Evolutionary conservation across 2,888 invertebrate species (phyloP).

Genomic region (Leptinotarsa peninsularis): DNA sequence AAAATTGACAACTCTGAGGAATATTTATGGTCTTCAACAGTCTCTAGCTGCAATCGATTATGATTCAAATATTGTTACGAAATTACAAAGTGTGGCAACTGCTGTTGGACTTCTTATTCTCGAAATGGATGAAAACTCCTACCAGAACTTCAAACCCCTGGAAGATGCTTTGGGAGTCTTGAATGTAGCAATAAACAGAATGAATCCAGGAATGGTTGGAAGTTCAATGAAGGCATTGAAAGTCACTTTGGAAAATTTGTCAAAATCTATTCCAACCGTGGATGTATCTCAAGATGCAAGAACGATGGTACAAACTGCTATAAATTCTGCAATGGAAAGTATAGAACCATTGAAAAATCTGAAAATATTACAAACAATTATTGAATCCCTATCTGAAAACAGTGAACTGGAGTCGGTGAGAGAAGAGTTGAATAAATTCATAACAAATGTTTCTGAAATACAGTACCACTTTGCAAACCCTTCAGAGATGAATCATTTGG

Average conservation of each 20-base stretch:
- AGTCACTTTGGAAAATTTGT: neutral
- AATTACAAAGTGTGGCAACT: neutral
- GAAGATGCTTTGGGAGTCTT: constrained; percentile 8
- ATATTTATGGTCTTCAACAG: neutral
- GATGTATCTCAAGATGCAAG: constrained; percentile 6
- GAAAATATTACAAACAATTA: constrained; percentile 11
- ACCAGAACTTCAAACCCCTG: neutral
- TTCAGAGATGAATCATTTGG: neutral
- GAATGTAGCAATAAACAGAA: constrained; percentile 4
- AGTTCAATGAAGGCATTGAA: constrained; percentile 7
- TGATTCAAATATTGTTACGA: neutral
- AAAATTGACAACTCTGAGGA: constrained; percentile 9
- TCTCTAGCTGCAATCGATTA: neutral
- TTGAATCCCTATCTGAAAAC: constrained; percentile 3
- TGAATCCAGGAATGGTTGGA: neutral
- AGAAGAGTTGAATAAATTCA: neutral
- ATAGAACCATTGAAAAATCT: neutral
- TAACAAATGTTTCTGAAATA: neutral
- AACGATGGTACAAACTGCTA: neutral
- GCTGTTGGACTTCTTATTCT: neutral
- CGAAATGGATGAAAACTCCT: neutral
- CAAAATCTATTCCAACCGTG: neutral
- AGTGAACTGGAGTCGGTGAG: neutral
- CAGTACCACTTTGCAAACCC: neutral
- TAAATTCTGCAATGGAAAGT: neutral